phyloP scores from a whole-genome alignment of 2,888 invertebrate genomes.

The Emmelina monodactyla region DNA sequence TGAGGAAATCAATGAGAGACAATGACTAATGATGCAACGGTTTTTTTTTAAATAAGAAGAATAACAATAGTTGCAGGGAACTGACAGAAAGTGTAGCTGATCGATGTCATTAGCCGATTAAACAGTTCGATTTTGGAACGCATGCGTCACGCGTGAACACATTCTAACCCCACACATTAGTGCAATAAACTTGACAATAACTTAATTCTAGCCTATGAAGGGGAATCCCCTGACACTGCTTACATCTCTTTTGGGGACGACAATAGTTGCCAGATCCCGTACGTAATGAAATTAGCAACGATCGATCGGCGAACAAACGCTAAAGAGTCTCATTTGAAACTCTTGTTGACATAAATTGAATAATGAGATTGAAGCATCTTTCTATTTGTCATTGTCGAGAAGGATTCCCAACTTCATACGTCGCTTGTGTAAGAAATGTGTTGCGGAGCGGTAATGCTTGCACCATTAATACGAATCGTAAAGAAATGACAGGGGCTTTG shows the following conservation, averaged over 20 bases:
- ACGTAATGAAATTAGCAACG: conserved; percentile 1
- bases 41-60: no score
- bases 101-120: background rate
- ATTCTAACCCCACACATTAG: conserved; percentile 57
- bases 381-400: background rate
- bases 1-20: no score
- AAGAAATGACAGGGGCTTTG: no score
- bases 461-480: no score
- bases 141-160: conserved; percentile 25
- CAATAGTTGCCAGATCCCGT: conserved; percentile 16
- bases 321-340: background rate
- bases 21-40: no score
- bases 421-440: background rate
- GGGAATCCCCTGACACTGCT: conserved; percentile 39
- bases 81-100: background rate
- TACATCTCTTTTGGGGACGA: conserved; percentile 35
- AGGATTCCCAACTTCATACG: background rate
- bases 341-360: conserved; percentile 1
- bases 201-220: conserved; percentile 51
- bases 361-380: background rate
- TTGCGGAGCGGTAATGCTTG: no score
- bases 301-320: background rate
- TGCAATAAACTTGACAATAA: conserved; percentile 62
- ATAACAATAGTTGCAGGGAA: no score
- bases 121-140: conserved; percentile 16